Evolutionary conservation across 2,113 vertebrate species (phyloP), one percentile per base, ranked within the genome.

Genomic region (Coregonus clupeaformis): DNA sequence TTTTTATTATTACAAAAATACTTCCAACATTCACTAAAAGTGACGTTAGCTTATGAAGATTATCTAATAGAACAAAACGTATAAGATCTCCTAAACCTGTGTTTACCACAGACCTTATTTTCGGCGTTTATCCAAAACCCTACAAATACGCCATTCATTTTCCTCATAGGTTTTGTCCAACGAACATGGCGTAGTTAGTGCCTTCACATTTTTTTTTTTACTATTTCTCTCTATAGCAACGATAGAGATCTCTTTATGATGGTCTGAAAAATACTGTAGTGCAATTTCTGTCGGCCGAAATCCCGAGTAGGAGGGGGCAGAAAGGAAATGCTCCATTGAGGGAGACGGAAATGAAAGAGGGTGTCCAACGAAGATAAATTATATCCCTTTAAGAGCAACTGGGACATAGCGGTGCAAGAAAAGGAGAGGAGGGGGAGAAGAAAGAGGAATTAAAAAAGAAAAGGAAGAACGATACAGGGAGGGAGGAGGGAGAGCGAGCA

Each of bases 331-430:
- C 84, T 62, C 24, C 63, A 74, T 11, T 71, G 80, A 75, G 76
- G 74, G 77, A 81, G 86, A 72, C 90, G 89, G 90, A 90, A 92
- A 89, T 86, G 84, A 85, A 83, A 82, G 83, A 84, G 85, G 86
- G 87, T 82, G 91, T 80, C 82, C 79, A 42, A 42, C 36, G 87
- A 89, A 84, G 84, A 86, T 87, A 85, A 86, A 87, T 70, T 36
- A 84, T 55, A 90, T 88, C 91, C 92, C 93, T 94, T 93, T 93
- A 94, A 93, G 89, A 92, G 90, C 91, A 89, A 92, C 92, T 89
- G 93, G 91, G 92, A 92, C 92, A 90, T 87, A 92, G 91, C 92
- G 89, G 90, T 89, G 90, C 90, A 91, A 90, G 92, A 92, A 91
- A 89, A 89, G 91, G 89, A 93, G 90, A 88, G 92, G 91, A 90